Evolutionary conservation across 1,140 invertebrate species (phyloP), one percentile per base, ranked within the genome.

Genomic region (Anastatus disparis): DNA sequence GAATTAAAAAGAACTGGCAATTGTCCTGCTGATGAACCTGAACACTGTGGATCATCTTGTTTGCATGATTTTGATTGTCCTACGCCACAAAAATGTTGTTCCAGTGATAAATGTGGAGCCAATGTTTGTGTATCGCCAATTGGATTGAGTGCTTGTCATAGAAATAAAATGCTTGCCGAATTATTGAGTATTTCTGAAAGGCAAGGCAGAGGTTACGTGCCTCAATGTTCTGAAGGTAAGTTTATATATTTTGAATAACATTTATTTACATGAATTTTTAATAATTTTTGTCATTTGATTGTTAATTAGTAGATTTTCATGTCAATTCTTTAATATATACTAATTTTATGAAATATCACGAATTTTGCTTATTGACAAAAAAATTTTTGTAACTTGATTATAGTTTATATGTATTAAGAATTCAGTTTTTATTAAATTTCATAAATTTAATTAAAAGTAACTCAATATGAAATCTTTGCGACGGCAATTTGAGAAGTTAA

Each of bases 151-250:
- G 88, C 89, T 75, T 95, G 94, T 77, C 87, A 90, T 27, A 91
- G 93, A 73, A 93, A 94, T 77, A 89, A 91, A 68, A 89, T 92
- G 74, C 81, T 95, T 22, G 91, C 93, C 2, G 92, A 95, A 82
- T 80, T 94, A 2, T 81, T 95, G 59, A 89, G 92, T 12, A 87
- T 93, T 12, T 93, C 91, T 35, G 93, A 95, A 80, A 88, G 90
- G 26, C 91, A 92, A 70, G 93, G 93, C 1, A 89, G 90, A 12
- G 94, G 93, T 2, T 95, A 95, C 77, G 88, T 95, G 35, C 94
- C 94, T 0, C 93, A 95, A 76, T 95, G 94, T 75, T 88, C 85
- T 20, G 85, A 87, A 22, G 85, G 81, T 83, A 66, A 79, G 65
- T 73, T 12, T 12, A 55, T 13, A 24, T 24, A 52, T 3, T 26